Conservation (phyloP, 2,113 vertebrate genomes). For the Tetraodon nigroviridis region DNA sequence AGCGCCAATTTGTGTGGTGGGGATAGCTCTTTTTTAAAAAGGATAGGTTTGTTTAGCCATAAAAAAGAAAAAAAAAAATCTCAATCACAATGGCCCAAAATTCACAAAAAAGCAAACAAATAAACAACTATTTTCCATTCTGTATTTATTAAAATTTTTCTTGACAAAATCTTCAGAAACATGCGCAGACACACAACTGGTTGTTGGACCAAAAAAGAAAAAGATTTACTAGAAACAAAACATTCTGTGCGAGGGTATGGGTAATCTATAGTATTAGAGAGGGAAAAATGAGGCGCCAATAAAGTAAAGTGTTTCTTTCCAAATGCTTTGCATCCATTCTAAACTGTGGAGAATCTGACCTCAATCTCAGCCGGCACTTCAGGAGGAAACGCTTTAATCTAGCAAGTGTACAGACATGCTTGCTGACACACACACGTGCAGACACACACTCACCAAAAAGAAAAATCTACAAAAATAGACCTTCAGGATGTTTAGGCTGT, state of each 20-base stretch:
- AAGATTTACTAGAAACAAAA: not conserved
- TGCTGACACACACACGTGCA: conserved; percentile 19
- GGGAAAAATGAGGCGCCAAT: no score
- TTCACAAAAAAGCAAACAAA: not conserved
- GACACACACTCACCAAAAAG: not conserved
- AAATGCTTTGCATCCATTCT: conserved; percentile 17
- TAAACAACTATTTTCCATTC: conserved; percentile 27
- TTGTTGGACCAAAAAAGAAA: not conserved
- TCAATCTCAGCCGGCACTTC: not conserved
- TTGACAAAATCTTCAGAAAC: conserved; percentile 30
- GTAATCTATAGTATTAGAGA: not conserved
- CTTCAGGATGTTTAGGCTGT: conserved; percentile 11
- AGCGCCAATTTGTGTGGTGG: no score
- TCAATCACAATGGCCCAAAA: no score
- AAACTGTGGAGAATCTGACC: conserved; percentile 24
- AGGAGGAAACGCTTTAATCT: not conserved
- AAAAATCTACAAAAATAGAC: conserved; percentile 17
- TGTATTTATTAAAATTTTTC: conserved; percentile 46
- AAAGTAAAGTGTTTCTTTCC: conserved; percentile 22
- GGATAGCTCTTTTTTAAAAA: no score
- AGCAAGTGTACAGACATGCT: not conserved
- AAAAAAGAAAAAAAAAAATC: not conserved
- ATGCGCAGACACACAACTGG: conserved; percentile 4
- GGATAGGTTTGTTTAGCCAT: no score
- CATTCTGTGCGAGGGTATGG: not conserved